Evolutionary conservation across 2,797 vertebrate genomes (phyloP).

Genomic region (Pangasius larnaudii): DNA sequence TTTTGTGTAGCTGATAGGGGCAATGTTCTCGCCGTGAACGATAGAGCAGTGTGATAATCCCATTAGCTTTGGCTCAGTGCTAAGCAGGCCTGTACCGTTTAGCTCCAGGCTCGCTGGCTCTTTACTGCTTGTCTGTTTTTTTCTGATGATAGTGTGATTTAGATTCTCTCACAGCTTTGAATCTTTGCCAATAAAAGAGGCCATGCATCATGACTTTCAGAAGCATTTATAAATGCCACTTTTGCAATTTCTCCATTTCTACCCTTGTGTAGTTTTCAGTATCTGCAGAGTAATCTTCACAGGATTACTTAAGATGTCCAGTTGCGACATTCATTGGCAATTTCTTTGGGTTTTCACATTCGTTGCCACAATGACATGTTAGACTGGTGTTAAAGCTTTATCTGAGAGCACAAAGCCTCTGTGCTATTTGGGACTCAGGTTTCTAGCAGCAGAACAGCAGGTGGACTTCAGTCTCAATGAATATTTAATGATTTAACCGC

Average conservation of each 20-base stretch:
- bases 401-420: neutral
- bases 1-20: constrained; percentile 66
- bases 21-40: constrained; percentile 61
- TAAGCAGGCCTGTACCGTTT: constrained; percentile 49
- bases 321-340: neutral
- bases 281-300: neutral
- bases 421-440: neutral
- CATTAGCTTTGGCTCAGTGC: constrained; percentile 65
- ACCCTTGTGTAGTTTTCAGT: neutral
- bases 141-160: constrained; percentile 31
- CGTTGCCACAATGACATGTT: neutral
- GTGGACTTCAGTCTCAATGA: constrained; percentile 1
- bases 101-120: constrained; percentile 41
- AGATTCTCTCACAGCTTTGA: constrained; percentile 18
- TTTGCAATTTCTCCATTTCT: constrained; percentile 3
- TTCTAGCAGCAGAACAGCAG: neutral
- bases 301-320: constrained; percentile 12
- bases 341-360: constrained; percentile 9
- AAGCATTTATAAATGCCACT: constrained; percentile 26
- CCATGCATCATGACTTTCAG: constrained; percentile 22
- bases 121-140: constrained; percentile 34
- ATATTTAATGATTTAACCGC: constrained; percentile 21
- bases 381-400: neutral
- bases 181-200: constrained; percentile 24
- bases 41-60: constrained; percentile 66